Conservation (phyloP, 2,113 vertebrate genomes). For the Bolborhynchus lineola region DNA sequence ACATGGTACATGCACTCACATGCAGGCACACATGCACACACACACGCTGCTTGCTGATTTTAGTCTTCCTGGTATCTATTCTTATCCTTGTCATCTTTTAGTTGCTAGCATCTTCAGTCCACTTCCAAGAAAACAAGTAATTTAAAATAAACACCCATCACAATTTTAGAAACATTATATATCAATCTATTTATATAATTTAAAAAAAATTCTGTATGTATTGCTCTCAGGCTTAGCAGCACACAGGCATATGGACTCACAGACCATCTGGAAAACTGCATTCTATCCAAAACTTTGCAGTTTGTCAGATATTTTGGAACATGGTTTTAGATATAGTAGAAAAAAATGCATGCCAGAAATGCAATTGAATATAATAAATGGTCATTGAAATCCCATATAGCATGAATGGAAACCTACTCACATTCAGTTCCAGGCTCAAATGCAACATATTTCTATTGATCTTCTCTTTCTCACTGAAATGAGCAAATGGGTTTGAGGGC, state of each 20-base stretch:
- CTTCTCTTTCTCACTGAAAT: constrained; percentile 68
- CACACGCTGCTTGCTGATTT: background rate
- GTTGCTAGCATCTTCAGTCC: background rate
- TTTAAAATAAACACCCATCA: background rate
- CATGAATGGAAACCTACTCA: constrained; percentile 62
- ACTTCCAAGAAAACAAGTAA: background rate
- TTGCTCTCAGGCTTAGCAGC: background rate
- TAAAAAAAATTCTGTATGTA: background rate
- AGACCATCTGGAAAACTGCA: background rate
- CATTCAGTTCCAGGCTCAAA: constrained; percentile 73
- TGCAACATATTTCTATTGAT: constrained; percentile 55
- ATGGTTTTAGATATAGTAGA: background rate
- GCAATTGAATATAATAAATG: background rate
- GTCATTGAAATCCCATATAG: background rate
- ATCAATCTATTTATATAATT: background rate
- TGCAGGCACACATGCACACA: too few relatives aligned
- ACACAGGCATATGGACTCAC: background rate
- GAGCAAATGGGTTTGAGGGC: constrained; percentile 38
- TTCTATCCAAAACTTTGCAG: background rate
- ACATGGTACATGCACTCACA: accelerated
- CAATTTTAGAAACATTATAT: background rate
- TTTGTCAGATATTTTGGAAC: background rate
- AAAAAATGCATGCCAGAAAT: background rate
- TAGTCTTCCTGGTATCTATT: background rate
- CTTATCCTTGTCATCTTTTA: background rate